phyloP scores from a whole-genome alignment of 2,888 invertebrate genomes.

The Blastobasis lacticolella region DNA sequence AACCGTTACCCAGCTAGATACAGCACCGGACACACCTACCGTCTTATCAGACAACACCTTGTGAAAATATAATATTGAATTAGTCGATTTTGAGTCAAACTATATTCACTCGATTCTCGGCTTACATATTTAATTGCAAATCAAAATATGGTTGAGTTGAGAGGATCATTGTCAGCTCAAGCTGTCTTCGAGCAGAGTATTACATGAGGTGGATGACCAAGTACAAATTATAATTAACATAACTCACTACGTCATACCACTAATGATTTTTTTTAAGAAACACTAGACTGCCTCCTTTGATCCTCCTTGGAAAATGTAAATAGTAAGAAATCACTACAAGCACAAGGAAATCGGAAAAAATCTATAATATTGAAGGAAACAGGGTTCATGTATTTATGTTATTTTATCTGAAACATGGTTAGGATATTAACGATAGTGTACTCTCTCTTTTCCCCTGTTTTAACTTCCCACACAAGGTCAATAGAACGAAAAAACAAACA shows the following conservation, averaged over 20 bases:
- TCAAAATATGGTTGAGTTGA: slow-evolving; percentile 41
- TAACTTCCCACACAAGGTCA: slow-evolving; percentile 41
- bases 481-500: not conserved
- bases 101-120: slow-evolving; percentile 51
- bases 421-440: slow-evolving; percentile 41
- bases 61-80: slow-evolving; percentile 71
- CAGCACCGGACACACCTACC: slow-evolving; percentile 70
- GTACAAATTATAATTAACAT: slow-evolving; percentile 41
- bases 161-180: slow-evolving; percentile 59
- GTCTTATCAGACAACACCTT: slow-evolving; percentile 74
- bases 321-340: slow-evolving; percentile 56
- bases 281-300: slow-evolving; percentile 47
- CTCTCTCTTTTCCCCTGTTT: slow-evolving; percentile 41
- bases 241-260: slow-evolving; percentile 55
- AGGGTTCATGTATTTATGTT: slow-evolving; percentile 31
- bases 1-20: slow-evolving; percentile 63
- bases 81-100: slow-evolving; percentile 70
- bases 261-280: slow-evolving; percentile 30
- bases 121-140: slow-evolving; percentile 41
- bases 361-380: slow-evolving; percentile 49
- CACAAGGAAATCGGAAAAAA: slow-evolving; percentile 39
- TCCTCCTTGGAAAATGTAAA: slow-evolving; percentile 50
- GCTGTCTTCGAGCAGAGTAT: slow-evolving; percentile 48
- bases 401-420: slow-evolving; percentile 10
- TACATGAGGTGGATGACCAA: slow-evolving; percentile 50